Evolutionary conservation across 2,888 invertebrate species (phyloP).

Genomic region (Pecten maximus): DNA sequence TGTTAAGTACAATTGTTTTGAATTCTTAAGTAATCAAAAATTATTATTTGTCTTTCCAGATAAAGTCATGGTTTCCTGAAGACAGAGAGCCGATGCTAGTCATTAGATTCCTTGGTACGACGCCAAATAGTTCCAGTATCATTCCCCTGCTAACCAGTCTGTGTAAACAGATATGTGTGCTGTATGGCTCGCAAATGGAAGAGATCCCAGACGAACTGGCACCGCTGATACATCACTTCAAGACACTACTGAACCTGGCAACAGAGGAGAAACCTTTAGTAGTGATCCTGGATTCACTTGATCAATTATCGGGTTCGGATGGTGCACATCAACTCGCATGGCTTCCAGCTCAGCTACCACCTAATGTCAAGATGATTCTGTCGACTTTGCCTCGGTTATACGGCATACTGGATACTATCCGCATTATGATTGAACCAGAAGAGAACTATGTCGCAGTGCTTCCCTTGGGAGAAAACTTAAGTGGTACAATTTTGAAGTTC

Average conservation of each 20-base stretch:
- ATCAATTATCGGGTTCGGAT: conserved; percentile 96
- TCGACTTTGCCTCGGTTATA: conserved; percentile 84
- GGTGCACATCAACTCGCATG: conserved; percentile 97
- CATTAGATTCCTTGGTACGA: conserved; percentile 96
- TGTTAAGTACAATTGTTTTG: too few relatives aligned
- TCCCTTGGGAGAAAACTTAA: conserved; percentile 93
- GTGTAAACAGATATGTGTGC: conserved; percentile 93
- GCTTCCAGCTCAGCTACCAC: conserved; percentile 95
- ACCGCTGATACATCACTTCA: conserved; percentile 97
- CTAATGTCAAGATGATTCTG: conserved; percentile 94
- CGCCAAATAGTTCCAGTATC: conserved; percentile 97
- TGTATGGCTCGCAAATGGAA: conserved; percentile 84
- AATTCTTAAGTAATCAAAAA: neutral
- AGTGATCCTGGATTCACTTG: conserved; percentile 96
- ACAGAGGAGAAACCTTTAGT: conserved; percentile 88
- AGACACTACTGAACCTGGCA: conserved; percentile 89
- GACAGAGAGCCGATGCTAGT: conserved; percentile 89
- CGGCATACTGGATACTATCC: conserved; percentile 74
- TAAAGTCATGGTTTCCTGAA: conserved; percentile 64
- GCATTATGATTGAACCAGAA: conserved; percentile 71
- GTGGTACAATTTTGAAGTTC: conserved; percentile 92
- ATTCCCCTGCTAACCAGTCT: conserved; percentile 97
- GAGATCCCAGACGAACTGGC: conserved; percentile 98
- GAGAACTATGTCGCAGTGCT: conserved; percentile 76
- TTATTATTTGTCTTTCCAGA: conserved; percentile 54